Evolutionary conservation across 1,140 invertebrate species (phyloP).

Genomic region (Drosophila navojoa): DNA sequence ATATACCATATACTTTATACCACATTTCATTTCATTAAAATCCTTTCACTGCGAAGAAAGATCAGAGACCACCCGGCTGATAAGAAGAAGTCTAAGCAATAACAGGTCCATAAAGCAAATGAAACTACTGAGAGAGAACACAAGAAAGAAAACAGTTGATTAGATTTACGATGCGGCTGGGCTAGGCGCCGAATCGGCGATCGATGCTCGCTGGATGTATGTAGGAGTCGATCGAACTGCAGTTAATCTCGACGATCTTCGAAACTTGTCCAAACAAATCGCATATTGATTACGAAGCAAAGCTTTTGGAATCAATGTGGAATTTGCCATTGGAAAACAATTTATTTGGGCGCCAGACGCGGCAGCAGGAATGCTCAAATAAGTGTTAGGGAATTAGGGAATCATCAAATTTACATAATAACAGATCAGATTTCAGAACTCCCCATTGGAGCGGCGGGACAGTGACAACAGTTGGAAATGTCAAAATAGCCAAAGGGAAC

Average conservation of each 20-base stretch:
- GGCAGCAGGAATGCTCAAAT: conserved; percentile 31
- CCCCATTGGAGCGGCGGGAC: not conserved
- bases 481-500: conserved; percentile 51
- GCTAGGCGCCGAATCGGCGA: conserved; percentile 27
- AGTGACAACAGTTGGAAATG: conserved; percentile 68
- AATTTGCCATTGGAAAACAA: conserved; percentile 24
- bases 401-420: conserved; percentile 82
- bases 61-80: conserved; percentile 20
- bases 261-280: conserved; percentile 19
- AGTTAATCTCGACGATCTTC: not conserved
- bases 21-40: too few relatives aligned
- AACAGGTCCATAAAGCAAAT: not conserved
- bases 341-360: conserved; percentile 59
- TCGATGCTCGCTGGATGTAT: not conserved
- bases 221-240: not conserved
- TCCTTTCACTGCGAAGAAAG: too few relatives aligned
- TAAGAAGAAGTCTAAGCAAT: not conserved
- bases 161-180: conserved; percentile 15
- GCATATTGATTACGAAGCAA: conserved; percentile 36
- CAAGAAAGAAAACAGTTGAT: conserved; percentile 15
- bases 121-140: conserved; percentile 1
- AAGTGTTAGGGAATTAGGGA: conserved; percentile 79
- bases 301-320: conserved; percentile 13
- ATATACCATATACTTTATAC: too few relatives aligned
- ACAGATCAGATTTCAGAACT: conserved; percentile 69